phyloP scores from a whole-genome alignment of 1,140 invertebrate species.

The Lordiphosa clarofinis region DNA sequence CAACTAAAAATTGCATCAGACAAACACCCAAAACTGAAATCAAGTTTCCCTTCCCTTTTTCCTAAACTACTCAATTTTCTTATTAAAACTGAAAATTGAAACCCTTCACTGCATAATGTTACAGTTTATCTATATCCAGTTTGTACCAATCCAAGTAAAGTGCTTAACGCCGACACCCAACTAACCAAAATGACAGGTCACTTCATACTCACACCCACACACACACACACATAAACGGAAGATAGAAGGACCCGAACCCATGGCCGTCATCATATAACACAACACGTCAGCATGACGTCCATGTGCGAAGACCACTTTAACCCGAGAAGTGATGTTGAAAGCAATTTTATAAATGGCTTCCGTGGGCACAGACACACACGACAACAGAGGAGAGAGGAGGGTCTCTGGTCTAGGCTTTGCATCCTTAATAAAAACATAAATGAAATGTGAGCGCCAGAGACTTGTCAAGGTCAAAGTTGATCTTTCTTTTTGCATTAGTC shows the following conservation, averaged over 20 bases:
- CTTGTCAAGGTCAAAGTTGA: conserved; percentile 53
- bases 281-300: conserved; percentile 50
- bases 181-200: conserved; percentile 45
- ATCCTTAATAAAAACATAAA: conserved; percentile 61
- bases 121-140: conserved; percentile 31
- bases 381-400: conserved; percentile 4
- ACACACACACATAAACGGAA: conserved; percentile 1
- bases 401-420: conserved; percentile 30
- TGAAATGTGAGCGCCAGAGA: conserved; percentile 22
- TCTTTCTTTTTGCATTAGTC: conserved; percentile 19
- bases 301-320: conserved; percentile 45
- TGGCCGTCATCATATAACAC: conserved; percentile 35
- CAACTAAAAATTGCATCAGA: too few species aligned
- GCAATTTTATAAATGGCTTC: conserved; percentile 76
- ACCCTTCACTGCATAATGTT: neutral
- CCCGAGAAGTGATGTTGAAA: conserved; percentile 49
- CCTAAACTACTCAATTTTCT: too few species aligned
- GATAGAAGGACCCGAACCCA: neutral
- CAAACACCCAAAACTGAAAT: too few species aligned
- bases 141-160: conserved; percentile 34
- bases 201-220: conserved; percentile 20
- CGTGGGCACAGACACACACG: conserved; percentile 60
- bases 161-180: conserved; percentile 44
- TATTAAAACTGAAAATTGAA: too few species aligned
- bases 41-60: too few species aligned